Percentiles rank a stretch among this genome's conserved stretches.
Evolutionary conservation across 2,888 invertebrate genomes (phyloP).

Genomic region (Parasteatoda lunata): DNA sequence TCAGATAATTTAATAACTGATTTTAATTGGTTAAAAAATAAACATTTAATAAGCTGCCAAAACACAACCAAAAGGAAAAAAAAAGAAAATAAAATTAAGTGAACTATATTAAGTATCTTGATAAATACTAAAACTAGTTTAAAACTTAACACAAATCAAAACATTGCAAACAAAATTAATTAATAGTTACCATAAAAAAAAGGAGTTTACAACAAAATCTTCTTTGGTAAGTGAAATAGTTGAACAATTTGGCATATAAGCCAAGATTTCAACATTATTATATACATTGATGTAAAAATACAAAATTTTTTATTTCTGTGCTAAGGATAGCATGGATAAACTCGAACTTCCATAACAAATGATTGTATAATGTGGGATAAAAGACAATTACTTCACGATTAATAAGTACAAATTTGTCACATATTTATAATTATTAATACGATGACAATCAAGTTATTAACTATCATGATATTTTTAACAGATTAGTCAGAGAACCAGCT

Average conservation of each 20-base stretch:
- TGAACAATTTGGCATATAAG: constrained; percentile 43
- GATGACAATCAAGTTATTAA: background rate
- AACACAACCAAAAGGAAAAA: constrained; percentile 36
- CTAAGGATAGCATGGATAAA: constrained; percentile 1
- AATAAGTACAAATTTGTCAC: constrained; percentile 8
- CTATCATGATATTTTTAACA: background rate
- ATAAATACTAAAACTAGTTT: constrained; percentile 35
- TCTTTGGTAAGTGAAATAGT: constrained; percentile 49
- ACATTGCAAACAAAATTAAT: constrained; percentile 44
- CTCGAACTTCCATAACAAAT: constrained; percentile 32
- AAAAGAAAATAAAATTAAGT: constrained; percentile 22
- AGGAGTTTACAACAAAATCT: constrained; percentile 41
- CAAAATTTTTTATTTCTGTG: background rate
- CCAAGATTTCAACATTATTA: constrained; percentile 41
- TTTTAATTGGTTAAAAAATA: constrained; percentile 12
- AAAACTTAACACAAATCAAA: constrained; percentile 48
- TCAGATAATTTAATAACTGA: constrained; percentile 31
- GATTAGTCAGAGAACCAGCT: background rate
- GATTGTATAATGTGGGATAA: constrained; percentile 55
- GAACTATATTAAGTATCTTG: constrained; percentile 30
- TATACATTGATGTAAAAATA: constrained; percentile 37
- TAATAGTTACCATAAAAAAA: constrained; percentile 43
- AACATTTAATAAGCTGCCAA: constrained; percentile 41
- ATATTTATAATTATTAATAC: background rate
- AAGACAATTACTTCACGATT: constrained; percentile 38